phyloP scores from a whole-genome alignment of 2,888 invertebrate species.

The Morpho helenor region DNA sequence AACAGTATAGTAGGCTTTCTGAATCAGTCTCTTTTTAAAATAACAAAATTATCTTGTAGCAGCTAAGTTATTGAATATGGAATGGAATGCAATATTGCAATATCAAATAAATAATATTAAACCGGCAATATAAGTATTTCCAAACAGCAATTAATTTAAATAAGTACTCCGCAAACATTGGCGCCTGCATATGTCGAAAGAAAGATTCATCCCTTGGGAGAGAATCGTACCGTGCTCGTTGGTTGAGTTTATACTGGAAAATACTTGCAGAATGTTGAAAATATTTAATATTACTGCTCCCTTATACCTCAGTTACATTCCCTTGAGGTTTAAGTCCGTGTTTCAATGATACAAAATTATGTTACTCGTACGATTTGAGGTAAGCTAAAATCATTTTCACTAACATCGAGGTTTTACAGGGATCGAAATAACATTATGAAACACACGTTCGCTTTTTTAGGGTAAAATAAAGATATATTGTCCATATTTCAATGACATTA shows the following conservation, averaged over 20 bases:
- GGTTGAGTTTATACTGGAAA: conserved; percentile 12
- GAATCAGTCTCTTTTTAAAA: no score
- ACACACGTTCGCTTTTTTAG: no score
- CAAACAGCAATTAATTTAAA: no score
- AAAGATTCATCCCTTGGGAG: conserved; percentile 15
- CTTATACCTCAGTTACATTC: background rate
- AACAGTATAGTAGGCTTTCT: no score
- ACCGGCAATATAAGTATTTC: no score
- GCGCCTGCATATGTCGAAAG: background rate
- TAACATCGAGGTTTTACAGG: background rate
- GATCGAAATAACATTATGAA: background rate
- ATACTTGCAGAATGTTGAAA: conserved; percentile 8
- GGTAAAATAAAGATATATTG: no score
- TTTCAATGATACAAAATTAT: background rate
- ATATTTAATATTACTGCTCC: conserved; percentile 1
- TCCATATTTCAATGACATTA: no score
- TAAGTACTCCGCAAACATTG: no score
- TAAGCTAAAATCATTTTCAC: background rate
- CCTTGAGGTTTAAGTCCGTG: background rate
- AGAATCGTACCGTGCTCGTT: conserved; percentile 8
- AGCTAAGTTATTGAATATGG: no score
- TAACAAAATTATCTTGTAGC: no score
- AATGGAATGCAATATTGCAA: no score
- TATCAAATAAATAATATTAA: no score
- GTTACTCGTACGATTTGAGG: background rate